These are phyloP conservation scores for Tipula unca DNA, from an alignment of 2,888 invertebrate genomes.

Conservation along the genomic window DNA sequence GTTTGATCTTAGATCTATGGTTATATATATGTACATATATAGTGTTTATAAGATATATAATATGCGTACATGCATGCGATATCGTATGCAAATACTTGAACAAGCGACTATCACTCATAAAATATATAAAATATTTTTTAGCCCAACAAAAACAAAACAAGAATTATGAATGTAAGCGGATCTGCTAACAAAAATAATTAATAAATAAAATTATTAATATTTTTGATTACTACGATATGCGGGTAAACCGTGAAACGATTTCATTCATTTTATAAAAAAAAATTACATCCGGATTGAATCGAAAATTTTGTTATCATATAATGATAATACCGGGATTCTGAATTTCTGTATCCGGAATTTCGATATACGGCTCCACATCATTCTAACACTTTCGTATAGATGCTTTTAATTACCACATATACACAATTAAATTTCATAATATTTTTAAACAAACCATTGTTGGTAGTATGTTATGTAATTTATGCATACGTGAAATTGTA, in stretches of 20 bases:
- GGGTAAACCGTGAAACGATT: not conserved
- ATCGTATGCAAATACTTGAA: not conserved
- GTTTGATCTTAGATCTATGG: not conserved
- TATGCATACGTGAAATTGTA: not conserved
- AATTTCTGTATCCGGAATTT: not conserved
- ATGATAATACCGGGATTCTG: not conserved
- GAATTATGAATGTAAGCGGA: not conserved
- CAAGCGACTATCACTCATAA: not conserved
- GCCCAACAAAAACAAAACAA: not conserved
- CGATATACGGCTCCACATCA: not conserved
- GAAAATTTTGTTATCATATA: not conserved
- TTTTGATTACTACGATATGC: not conserved
- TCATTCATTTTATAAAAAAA: not conserved
- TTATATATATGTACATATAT: no score
- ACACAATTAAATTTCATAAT: not conserved
- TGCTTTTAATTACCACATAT: not conserved
- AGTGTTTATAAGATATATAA: not conserved
- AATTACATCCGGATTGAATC: not conserved
- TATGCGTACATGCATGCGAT: not conserved
- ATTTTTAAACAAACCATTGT: not conserved
- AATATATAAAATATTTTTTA: not conserved
- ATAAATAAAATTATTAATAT: not conserved
- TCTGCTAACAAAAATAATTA: not conserved
- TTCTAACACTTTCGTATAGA: not conserved
- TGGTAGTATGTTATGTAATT: not conserved